phyloP scores from a whole-genome alignment of 1,140 invertebrate species.

The Cyclina sinensis region DNA sequence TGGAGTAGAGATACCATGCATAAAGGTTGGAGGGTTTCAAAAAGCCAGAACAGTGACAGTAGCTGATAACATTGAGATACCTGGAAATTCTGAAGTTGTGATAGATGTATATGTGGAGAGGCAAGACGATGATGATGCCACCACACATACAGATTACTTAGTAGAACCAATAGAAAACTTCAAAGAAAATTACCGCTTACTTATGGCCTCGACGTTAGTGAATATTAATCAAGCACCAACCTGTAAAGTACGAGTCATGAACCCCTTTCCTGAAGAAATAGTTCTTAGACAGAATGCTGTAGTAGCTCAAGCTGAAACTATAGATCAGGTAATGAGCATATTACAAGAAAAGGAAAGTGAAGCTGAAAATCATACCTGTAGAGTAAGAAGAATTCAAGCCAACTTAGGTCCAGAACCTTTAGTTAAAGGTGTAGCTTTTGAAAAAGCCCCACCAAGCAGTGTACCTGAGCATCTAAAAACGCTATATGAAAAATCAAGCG shows the following conservation, averaged over 20 bases:
- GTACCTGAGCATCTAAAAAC: not conserved
- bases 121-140: not conserved
- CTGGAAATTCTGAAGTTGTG: not conserved
- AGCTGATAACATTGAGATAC: not conserved
- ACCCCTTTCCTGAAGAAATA: not conserved
- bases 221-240: not conserved
- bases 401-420: not conserved
- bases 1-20: conserved; percentile 9
- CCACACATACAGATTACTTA: not conserved
- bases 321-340: not conserved
- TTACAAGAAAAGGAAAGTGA: not conserved
- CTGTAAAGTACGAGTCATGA: not conserved
- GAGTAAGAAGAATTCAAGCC: not conserved
- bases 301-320: not conserved
- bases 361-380: not conserved
- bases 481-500: not conserved
- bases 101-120: not conserved
- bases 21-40: not conserved
- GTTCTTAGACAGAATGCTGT: not conserved
- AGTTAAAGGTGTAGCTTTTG: not conserved
- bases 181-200: not conserved
- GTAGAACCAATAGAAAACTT: not conserved
- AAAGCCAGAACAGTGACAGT: not conserved
- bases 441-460: not conserved
- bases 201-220: not conserved